Evolutionary conservation across 1,140 invertebrate species (phyloP), one percentile per base, ranked within the genome.

Genomic region (Halictus rubicundus): DNA sequence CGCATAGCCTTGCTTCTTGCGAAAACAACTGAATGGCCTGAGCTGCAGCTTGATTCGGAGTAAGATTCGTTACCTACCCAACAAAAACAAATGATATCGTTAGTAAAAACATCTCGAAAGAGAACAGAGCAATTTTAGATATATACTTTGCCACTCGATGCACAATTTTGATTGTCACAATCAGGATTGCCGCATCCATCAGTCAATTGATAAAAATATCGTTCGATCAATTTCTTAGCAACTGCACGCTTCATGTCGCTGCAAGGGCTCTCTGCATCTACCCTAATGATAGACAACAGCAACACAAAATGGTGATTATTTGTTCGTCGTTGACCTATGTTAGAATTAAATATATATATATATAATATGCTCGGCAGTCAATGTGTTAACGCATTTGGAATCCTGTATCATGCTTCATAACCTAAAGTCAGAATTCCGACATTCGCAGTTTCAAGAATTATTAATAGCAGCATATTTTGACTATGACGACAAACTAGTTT

Each of bases 201-300:
- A 19, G 96, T 96, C 73, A 99, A 93, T 93, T 98, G 97, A 93
- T 97, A 97, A 92, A 98, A 99, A 92, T 98, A 98, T 84, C 96
- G 95, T 92, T 98, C 97, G 80, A 98, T 98, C 61, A 98, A 93
- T 92, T 97, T 96, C 91, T 96, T 97, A 32, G 97, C 97, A 82
- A 97, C 96, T 81, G 96, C 96, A 87, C 97, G 95, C 94, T 98
- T 98, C 97, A 97, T 97, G 88, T 95, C 95, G 93, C 95, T 95
- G 88, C 94, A 93, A 92, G 93, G 92, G 89, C 90, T 93, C 68
- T 92, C 91, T 72, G 91, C 89, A 87, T 88, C 90, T 91, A 92
- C 92, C 92, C 92, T 93, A 74, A 42, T 82, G 85, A 80, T 16
- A 70, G n/a, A n/a, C 49, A 54, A 84, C 8, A 70, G 32, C 25